Conservation (phyloP, 23 tunicate genomes). For the Botrylloides violaceus region DNA sequence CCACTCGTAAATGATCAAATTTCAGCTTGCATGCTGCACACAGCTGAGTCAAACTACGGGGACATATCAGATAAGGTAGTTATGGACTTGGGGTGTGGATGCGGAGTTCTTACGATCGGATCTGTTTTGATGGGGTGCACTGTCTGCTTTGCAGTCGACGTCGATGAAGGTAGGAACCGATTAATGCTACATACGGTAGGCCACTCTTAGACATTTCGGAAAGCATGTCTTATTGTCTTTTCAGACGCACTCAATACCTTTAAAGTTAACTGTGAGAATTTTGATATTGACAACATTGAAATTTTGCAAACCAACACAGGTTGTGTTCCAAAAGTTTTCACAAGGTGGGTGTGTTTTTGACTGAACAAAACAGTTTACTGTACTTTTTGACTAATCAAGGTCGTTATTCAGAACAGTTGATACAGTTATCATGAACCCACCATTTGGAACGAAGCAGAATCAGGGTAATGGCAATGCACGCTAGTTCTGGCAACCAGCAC, state of each 20-base stretch:
- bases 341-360: background rate
- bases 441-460: conserved; percentile 75
- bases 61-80: conserved; percentile 51
- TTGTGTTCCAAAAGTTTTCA: background rate
- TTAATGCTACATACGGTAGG: background rate
- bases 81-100: conserved; percentile 77
- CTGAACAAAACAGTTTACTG: background rate
- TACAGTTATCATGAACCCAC: conserved; percentile 74
- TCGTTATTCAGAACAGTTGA: conserved; percentile 19
- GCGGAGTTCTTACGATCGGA: conserved; percentile 70
- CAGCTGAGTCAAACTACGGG: conserved; percentile 54
- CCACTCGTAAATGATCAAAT: no score
- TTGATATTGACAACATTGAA: conserved; percentile 30
- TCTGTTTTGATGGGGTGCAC: conserved; percentile 45
- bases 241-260: conserved; percentile 63
- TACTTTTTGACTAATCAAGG: background rate
- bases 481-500: background rate
- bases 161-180: conserved; percentile 51
- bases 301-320: conserved; percentile 33
- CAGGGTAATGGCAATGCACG: no score
- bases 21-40: conserved; percentile 84
- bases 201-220: background rate
- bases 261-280: conserved; percentile 29
- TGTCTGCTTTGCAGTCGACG: conserved; percentile 46
- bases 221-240: background rate